These are phyloP conservation scores for Campoplex capitator DNA, from an alignment of 2,888 invertebrate genomes.

Conservation along the genomic window DNA sequence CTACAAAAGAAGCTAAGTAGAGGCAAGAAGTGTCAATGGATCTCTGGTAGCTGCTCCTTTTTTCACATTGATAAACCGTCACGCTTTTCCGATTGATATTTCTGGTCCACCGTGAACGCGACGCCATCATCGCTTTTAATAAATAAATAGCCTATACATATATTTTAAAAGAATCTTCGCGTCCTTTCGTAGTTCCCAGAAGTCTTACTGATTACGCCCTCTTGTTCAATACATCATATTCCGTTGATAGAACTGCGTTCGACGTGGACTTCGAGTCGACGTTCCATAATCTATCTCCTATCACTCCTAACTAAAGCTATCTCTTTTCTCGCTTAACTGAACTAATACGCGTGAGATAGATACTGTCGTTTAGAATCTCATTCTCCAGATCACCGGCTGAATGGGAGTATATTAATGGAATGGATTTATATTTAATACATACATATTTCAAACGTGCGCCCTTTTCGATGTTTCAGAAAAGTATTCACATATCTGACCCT, in stretches of 20 bases:
- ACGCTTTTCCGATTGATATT: slow-evolving; percentile 52
- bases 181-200: slow-evolving; percentile 18
- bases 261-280: slow-evolving; percentile 34
- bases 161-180: slow-evolving; percentile 39
- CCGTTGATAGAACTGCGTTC: slow-evolving; percentile 40
- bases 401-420: slow-evolving; percentile 58
- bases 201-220: slow-evolving; percentile 52
- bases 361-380: slow-evolving; percentile 33
- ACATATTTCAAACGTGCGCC: slow-evolving; percentile 1
- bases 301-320: slow-evolving; percentile 30
- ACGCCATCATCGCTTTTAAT: slow-evolving; percentile 45
- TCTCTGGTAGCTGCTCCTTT: slow-evolving; percentile 34
- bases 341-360: slow-evolving; percentile 31
- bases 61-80: slow-evolving; percentile 50
- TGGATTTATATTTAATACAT: background rate
- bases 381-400: slow-evolving; percentile 51
- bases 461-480: slow-evolving; percentile 41
- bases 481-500: slow-evolving; percentile 26
- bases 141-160: slow-evolving; percentile 13
- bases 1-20: background rate
- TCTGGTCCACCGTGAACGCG: slow-evolving; percentile 16
- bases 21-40: slow-evolving; percentile 41
- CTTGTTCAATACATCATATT: slow-evolving; percentile 62
- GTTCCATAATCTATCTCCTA: slow-evolving; percentile 39
- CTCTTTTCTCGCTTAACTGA: slow-evolving; percentile 33